Percentiles rank a stretch among this genome's conserved stretches.
Evolutionary conservation across 1,140 invertebrate genomes (phyloP).

Genomic region (Drosophila trapezifrons): DNA sequence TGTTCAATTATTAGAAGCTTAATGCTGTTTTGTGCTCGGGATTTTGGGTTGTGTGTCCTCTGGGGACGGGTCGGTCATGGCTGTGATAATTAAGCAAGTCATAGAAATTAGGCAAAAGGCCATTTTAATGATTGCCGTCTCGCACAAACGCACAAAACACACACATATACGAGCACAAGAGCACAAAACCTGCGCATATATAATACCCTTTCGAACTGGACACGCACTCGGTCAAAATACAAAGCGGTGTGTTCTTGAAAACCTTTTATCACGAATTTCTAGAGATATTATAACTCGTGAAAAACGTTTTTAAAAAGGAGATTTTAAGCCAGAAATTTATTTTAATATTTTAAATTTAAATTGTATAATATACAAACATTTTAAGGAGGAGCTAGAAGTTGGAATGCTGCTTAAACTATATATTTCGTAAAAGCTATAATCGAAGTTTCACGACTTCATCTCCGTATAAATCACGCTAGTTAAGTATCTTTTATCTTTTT

Average conservation of each 20-base stretch:
- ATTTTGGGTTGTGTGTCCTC: conserved; percentile 38
- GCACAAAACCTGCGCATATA: conserved; percentile 19
- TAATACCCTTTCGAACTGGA: conserved; percentile 68
- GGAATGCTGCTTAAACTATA: neutral
- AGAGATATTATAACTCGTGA: neutral
- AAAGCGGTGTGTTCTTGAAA: conserved; percentile 10
- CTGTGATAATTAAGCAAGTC: conserved; percentile 82
- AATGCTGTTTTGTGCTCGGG: conserved; percentile 55
- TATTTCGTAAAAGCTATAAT: too few species aligned
- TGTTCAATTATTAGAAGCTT: conserved; percentile 80
- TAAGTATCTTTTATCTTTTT: neutral
- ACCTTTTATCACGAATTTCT: neutral
- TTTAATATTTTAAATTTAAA: too few species aligned
- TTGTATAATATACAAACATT: neutral
- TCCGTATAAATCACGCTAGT: neutral
- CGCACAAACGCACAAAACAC: conserved; percentile 38
- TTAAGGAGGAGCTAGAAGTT: neutral
- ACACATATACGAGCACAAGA: conserved; percentile 31
- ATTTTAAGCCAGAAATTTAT: neutral
- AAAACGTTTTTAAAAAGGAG: too few species aligned
- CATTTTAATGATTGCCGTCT: conserved; percentile 82
- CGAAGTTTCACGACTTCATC: too few species aligned
- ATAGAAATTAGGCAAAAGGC: conserved; percentile 81
- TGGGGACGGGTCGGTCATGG: conserved; percentile 39
- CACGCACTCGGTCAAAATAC: conserved; percentile 29